Evolutionary conservation across 2,113 vertebrate species (phyloP).

Genomic region (Dascyllus trimaculatus): DNA sequence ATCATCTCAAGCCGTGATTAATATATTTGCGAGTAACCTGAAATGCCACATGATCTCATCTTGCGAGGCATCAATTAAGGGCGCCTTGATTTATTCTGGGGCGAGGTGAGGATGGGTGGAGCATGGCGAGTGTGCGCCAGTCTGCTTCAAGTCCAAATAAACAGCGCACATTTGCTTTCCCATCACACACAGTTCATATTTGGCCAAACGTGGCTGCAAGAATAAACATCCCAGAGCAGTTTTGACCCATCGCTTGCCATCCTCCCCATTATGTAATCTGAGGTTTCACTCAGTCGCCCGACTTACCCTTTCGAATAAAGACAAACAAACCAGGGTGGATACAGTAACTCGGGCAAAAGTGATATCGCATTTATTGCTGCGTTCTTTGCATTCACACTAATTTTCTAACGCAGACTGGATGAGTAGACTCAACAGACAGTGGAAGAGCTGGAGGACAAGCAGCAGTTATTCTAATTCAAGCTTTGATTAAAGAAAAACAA

Average conservation of each 20-base stretch:
- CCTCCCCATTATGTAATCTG: no score
- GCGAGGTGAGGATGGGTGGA: slow-evolving; percentile 20
- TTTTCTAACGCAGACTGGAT: neutral
- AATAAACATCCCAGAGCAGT: slow-evolving; percentile 28
- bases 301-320: neutral
- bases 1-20: neutral
- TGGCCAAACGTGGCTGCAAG: slow-evolving; percentile 25
- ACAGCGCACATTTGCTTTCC: slow-evolving; percentile 31
- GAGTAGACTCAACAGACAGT: slow-evolving; percentile 11
- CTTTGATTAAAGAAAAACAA: slow-evolving; percentile 59
- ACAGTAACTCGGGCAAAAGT: neutral
- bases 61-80: neutral
- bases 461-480: slow-evolving; percentile 11
- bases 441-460: slow-evolving; percentile 7
- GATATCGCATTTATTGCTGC: neutral
- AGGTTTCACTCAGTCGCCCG: neutral
- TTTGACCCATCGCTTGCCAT: slow-evolving; percentile 7
- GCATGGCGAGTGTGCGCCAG: slow-evolving; percentile 23
- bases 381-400: slow-evolving; percentile 2
- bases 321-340: neutral
- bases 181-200: slow-evolving; percentile 33
- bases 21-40: slow-evolving; percentile 10
- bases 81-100: slow-evolving; percentile 12
- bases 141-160: slow-evolving; percentile 21
- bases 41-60: slow-evolving; percentile 8